A percentile compares a stretch with the other conserved stretches of the same genome.
phyloP scores from a whole-genome alignment of 53 echinoderm and acorn worm species.

The Glandiceps talaboti region DNA sequence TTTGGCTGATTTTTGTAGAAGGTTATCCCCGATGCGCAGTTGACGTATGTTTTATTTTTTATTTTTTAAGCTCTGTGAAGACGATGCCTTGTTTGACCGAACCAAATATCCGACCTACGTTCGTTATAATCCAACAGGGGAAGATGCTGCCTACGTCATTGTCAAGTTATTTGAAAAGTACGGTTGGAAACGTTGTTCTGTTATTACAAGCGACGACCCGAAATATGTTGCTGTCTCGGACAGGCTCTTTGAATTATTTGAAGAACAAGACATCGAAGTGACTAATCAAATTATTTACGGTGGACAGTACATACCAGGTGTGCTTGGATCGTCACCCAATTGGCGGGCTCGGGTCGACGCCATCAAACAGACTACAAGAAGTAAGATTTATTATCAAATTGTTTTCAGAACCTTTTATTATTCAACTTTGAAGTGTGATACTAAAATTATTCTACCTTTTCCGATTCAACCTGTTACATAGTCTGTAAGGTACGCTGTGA shows the following conservation, averaged over 20 bases:
- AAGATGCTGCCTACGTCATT: constrained; percentile 42
- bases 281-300: background rate
- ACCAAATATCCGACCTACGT: constrained; percentile 67
- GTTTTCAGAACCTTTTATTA: too few relatives aligned
- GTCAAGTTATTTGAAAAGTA: constrained; percentile 26
- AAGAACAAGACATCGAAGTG: background rate
- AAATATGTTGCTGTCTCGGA: background rate
- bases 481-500: too few relatives aligned
- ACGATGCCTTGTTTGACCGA: constrained; percentile 65
- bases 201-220: background rate
- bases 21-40: too few relatives aligned
- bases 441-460: too few relatives aligned
- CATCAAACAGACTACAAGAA: constrained; percentile 27
- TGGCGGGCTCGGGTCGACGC: background rate
- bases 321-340: background rate
- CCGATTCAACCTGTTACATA: too few relatives aligned
- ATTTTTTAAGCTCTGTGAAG: constrained; percentile 62
- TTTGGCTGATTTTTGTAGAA: too few relatives aligned
- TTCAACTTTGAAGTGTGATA: too few relatives aligned
- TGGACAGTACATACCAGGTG: background rate
- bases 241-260: background rate
- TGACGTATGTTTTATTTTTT: background rate
- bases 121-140: constrained; percentile 51
- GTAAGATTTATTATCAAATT: too few relatives aligned
- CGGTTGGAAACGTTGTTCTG: background rate